Base-by-base conservation (phyloP, 2,113 vertebrate species). In the Pseudopipra pipra region DNA sequence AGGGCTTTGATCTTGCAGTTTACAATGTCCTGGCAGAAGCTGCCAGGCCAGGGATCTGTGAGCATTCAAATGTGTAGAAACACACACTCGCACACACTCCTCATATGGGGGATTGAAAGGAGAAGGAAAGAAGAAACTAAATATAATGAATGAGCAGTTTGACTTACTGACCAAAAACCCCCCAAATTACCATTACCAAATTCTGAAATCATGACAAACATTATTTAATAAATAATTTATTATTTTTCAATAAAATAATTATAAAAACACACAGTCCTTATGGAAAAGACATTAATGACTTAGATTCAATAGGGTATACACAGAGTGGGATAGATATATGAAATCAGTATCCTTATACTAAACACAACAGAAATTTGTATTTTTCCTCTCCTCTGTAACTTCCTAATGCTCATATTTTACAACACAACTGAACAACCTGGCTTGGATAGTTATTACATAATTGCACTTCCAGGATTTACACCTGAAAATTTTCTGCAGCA, bases 81-180 rank as follows among this genome's bases (percentile, higher is more conserved):
- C 21, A 51, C 19, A 49, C n/a, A 43, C 7, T 23, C 27, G 33
- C 31, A n/a, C 13, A 44, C 41, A 8, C 7, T 52, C 20, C 14
- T 70, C 58, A 51, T 0, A 3, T 1, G 6, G 22, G 35, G 31
- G 19, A 33, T 0, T 12, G 17, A 44, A 62, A 63, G 8, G 22
- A 73, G 13, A 54, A 4, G 21, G 13, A 52, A 68, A 14, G 24
- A 65, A 31, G 22, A 35, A n/a, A 55, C 49, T 17, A 35, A 61
- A 75, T 13, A 33, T 0, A 89, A 31, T 2, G 7, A 89, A 31
- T 2, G 6, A 58, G 12, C 9, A 35, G 17, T 28, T 66, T 5
- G 20, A 77, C 28, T 17, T 33, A 20, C 41, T 41, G 27, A 63
- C 18, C 18, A 39, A 63, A 63, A 37, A 28, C 6, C 5, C 5